A percentile compares a stretch with the other conserved stretches of the same genome.
phyloP scores from a whole-genome alignment of 2,888 invertebrate species.

The Oscheius sp. region DNA sequence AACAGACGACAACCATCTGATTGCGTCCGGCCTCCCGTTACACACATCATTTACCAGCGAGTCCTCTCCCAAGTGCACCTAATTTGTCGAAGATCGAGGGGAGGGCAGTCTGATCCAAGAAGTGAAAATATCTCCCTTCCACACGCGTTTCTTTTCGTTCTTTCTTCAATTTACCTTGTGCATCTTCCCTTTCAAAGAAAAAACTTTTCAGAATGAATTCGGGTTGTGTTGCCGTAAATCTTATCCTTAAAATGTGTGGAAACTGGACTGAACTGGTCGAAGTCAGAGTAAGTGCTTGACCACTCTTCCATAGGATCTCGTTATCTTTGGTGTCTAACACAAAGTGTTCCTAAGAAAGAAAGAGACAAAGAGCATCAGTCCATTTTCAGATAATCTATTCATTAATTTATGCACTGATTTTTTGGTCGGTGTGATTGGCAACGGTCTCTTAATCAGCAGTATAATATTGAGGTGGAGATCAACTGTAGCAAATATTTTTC shows the following conservation, averaged over 20 bases:
- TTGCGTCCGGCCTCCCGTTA: conserved; percentile 10
- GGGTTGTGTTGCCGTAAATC: conserved; percentile 61
- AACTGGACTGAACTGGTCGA: conserved; percentile 64
- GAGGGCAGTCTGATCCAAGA: not conserved
- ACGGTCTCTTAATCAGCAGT: conserved; percentile 63
- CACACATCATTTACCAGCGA: conserved; percentile 13
- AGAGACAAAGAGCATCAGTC: not conserved
- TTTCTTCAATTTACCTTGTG: too few species aligned
- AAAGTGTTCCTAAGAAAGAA: not conserved
- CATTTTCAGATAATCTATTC: conserved; percentile 64
- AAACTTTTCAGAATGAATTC: not conserved
- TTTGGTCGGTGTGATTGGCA: conserved; percentile 67
- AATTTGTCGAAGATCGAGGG: conserved; percentile 14
- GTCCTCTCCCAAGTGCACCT: conserved; percentile 14
- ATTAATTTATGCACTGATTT: conserved; percentile 61
- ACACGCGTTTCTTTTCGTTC: too few species aligned
- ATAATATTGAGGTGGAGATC: conserved; percentile 58
- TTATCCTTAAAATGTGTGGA: conserved; percentile 52
- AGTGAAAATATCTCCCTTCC: not conserved
- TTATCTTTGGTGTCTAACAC: not conserved
- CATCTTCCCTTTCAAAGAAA: too few species aligned
- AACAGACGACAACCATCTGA: not conserved
- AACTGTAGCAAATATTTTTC: conserved; percentile 82
- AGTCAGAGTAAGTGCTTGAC: conserved; percentile 55
- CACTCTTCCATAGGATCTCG: not conserved